Evolutionary conservation across 1,140 invertebrate species (phyloP).

Genomic region (Neodiprion fabricii): DNA sequence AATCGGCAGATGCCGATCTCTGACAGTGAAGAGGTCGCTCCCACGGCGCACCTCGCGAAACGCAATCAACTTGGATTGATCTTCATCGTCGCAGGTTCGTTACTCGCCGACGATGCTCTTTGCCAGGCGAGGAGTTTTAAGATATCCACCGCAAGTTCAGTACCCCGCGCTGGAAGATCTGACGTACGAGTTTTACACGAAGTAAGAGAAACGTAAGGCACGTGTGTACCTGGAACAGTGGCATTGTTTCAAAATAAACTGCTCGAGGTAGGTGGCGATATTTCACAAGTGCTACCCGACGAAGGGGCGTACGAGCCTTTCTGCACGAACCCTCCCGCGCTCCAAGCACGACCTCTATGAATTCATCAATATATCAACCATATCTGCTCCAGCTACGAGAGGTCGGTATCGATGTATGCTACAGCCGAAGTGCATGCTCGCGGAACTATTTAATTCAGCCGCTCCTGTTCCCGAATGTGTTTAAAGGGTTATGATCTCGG

Average conservation of each 20-base stretch:
- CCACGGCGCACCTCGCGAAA: neutral
- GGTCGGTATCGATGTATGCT: conserved; percentile 20
- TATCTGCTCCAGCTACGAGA: conserved; percentile 18
- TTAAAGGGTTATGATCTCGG: conserved; percentile 11
- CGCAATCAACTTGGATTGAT: neutral
- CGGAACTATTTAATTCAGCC: conserved; percentile 34
- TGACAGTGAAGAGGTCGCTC: conserved; percentile 3
- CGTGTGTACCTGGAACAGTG: conserved; percentile 20
- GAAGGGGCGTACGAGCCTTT: conserved; percentile 19
- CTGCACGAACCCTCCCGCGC: conserved; percentile 18
- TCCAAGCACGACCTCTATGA: conserved; percentile 33
- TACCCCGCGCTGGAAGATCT: neutral
- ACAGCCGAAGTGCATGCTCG: conserved; percentile 9
- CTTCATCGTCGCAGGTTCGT: neutral
- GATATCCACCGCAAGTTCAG: neutral
- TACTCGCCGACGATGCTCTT: neutral
- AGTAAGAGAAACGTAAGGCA: neutral
- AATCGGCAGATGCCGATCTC: neutral
- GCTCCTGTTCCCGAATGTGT: conserved; percentile 9
- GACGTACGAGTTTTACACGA: neutral
- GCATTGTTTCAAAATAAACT: conserved; percentile 41
- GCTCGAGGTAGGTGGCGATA: conserved; percentile 39
- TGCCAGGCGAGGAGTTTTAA: neutral
- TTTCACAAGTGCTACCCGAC: conserved; percentile 25
- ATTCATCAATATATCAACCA: conserved; percentile 42